These are phyloP conservation scores for Gambusia holbrooki DNA, from an alignment of 2,113 vertebrate species.

Conservation along the genomic window DNA sequence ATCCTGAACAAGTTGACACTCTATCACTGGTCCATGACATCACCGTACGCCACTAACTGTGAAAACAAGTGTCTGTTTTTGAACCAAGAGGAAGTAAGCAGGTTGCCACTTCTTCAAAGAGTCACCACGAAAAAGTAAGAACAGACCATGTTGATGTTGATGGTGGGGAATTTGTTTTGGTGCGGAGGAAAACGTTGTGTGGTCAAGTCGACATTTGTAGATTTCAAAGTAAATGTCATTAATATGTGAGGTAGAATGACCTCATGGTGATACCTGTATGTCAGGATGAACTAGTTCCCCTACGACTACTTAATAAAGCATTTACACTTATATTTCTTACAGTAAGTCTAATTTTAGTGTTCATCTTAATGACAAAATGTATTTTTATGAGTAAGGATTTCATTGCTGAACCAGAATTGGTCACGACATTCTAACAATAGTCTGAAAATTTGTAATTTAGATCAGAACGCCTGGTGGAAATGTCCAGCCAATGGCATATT, in stretches of 20 bases:
- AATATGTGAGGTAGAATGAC: not conserved
- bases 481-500: no score
- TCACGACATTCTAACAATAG: no score
- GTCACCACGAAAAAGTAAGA: not conserved
- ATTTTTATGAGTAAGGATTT: not conserved
- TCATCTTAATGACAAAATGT: not conserved
- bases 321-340: no score
- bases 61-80: not conserved
- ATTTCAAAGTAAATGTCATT: not conserved
- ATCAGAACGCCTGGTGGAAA: no score
- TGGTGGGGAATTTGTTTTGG: not conserved
- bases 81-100: not conserved
- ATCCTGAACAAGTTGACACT: not conserved
- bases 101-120: not conserved
- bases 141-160: not conserved
- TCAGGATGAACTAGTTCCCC: not conserved
- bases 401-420: not conserved
- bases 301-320: not conserved
- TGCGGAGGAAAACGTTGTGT: not conserved
- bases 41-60: not conserved
- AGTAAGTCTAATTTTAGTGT: not conserved
- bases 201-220: not conserved
- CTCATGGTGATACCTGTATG: not conserved
- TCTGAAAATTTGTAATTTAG: no score
- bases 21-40: not conserved